These are phyloP conservation scores for Athene cunicularia DNA, from an alignment of 2,113 vertebrate species.

Conservation along the genomic window DNA sequence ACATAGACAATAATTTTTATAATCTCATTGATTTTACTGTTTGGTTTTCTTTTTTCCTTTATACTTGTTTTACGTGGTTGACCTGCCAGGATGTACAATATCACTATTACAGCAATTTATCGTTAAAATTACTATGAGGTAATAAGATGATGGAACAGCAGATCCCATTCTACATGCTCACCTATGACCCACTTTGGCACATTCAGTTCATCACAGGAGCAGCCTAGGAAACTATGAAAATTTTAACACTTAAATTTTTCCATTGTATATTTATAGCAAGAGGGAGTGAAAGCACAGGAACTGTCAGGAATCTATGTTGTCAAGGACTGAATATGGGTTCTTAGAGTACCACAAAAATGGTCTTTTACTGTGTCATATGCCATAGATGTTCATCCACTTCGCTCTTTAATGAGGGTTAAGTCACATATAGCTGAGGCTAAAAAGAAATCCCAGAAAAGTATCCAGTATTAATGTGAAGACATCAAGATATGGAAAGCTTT, in stretches of 20 bases:
- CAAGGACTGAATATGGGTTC: neutral
- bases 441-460: neutral
- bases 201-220: neutral
- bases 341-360: neutral
- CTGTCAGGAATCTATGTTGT: neutral
- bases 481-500: neutral
- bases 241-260: neutral
- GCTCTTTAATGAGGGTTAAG: neutral
- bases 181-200: neutral
- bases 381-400: neutral
- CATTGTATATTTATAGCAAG: neutral
- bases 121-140: fast-evolving
- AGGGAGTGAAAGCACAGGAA: neutral
- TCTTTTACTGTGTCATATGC: neutral
- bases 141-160: neutral
- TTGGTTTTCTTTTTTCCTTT: neutral
- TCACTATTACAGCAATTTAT: neutral
- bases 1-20: neutral
- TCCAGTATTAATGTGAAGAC: neutral
- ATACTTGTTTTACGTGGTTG: neutral
- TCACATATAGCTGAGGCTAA: neutral
- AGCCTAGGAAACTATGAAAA: neutral
- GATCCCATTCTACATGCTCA: neutral
- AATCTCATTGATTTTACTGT: neutral
- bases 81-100: neutral